phyloP scores from a whole-genome alignment of 1,140 invertebrate genomes.

The Camponotus pennsylvanicus region DNA sequence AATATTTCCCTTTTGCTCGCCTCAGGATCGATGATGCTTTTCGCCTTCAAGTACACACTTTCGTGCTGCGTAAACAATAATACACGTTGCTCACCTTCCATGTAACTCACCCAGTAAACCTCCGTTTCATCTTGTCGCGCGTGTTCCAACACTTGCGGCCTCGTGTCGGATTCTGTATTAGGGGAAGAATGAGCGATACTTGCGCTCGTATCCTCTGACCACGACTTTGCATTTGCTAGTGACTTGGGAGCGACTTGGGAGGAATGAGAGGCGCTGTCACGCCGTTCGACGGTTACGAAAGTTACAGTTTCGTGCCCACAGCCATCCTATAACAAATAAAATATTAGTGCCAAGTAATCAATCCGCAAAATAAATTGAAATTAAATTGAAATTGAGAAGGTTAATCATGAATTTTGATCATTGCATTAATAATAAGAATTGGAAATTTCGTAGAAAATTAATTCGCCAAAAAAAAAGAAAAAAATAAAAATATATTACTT shows the following conservation, averaged over 20 bases:
- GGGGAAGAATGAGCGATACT: conserved; percentile 70
- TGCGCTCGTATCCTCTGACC: conserved; percentile 73
- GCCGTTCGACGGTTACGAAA: conserved; percentile 88
- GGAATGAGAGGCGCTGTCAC: conserved; percentile 16
- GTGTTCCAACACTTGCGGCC: conserved; percentile 76
- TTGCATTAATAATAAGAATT: no score
- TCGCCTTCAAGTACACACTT: conserved; percentile 89
- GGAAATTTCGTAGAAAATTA: no score
- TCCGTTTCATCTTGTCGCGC: conserved; percentile 88
- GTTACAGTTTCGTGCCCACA: conserved; percentile 90
- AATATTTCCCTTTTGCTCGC: conserved; percentile 90
- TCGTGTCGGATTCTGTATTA: conserved; percentile 69
- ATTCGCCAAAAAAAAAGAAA: no score
- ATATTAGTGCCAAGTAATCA: background rate
- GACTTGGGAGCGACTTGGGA: conserved; percentile 7
- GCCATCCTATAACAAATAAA: conserved; percentile 84
- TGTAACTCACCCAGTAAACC: conserved; percentile 94
- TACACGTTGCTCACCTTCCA: conserved; percentile 91
- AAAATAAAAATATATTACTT: no score
- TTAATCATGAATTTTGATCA: background rate
- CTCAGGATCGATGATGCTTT: conserved; percentile 91
- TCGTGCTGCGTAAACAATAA: conserved; percentile 94
- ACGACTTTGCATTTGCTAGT: conserved; percentile 59
- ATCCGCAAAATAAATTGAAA: background rate
- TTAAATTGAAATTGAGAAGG: background rate